Conservation (phyloP, 2,113 vertebrate species). For the Mormoops blainvillei region DNA sequence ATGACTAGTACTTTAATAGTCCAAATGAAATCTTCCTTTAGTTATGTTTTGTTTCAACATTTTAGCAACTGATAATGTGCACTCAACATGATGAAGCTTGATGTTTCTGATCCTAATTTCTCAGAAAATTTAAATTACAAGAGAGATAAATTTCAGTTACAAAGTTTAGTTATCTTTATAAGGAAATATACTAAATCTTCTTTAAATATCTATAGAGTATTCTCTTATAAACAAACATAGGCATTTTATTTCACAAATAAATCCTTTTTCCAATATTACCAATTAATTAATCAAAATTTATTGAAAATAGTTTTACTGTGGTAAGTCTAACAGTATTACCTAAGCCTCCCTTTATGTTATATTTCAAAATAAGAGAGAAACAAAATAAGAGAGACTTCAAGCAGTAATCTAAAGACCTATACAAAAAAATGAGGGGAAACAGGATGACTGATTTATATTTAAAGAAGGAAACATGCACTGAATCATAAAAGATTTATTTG, state of each 20-base stretch:
- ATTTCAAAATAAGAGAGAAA: not conserved
- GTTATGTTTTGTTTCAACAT: not conserved
- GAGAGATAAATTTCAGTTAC: not conserved
- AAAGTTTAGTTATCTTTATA: not conserved
- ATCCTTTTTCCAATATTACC: not conserved
- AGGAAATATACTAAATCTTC: not conserved
- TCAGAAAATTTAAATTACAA: not conserved
- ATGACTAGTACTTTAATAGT: not conserved
- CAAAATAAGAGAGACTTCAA: not conserved
- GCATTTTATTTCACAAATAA: not conserved
- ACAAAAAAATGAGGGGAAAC: not conserved
- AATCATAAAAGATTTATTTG: not conserved
- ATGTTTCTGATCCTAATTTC: not conserved
- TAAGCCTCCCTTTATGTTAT: not conserved
- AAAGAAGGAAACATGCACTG: not conserved
- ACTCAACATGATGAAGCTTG: not conserved
- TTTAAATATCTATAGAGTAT: not conserved
- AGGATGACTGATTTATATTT: not conserved
- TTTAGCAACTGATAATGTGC: not conserved
- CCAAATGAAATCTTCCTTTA: not conserved
- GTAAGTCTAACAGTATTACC: not conserved
- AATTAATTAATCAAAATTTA: not conserved
- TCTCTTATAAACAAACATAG: not conserved
- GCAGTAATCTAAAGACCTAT: not conserved
- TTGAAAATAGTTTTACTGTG: not conserved